Conservation (phyloP, 2,797 vertebrate species). For the Tarsius wallacei region DNA sequence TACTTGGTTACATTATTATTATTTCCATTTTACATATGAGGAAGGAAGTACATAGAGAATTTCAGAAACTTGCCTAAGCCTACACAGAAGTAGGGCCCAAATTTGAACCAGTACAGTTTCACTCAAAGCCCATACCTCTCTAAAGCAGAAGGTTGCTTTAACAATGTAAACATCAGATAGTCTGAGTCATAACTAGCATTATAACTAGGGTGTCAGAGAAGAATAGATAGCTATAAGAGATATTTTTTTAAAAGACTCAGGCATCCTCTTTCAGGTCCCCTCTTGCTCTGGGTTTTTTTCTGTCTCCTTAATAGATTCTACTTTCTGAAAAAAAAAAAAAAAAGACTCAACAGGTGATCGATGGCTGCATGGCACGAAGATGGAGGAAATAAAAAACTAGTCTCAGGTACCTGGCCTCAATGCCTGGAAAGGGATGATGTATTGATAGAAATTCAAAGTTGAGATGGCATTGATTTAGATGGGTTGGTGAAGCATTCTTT, state of each 20-base stretch:
- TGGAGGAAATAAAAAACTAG: neutral
- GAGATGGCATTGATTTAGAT: neutral
- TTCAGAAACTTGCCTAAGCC: constrained; percentile 9
- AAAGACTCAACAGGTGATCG: neutral
- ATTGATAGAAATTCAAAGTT: neutral
- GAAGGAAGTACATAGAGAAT: neutral
- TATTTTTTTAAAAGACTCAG: neutral
- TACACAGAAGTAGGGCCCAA: neutral
- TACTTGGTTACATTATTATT: neutral
- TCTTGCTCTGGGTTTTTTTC: too few relatives aligned
- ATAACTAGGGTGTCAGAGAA: neutral
- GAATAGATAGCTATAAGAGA: neutral
- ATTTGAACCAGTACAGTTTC: neutral
- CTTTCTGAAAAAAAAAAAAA: neutral
- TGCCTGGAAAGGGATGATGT: neutral
- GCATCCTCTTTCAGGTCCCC: too few relatives aligned
- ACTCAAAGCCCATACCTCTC: neutral
- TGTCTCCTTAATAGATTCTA: too few relatives aligned
- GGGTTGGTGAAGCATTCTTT: neutral
- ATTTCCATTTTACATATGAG: neutral
- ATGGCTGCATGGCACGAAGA: neutral
- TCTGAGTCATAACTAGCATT: neutral
- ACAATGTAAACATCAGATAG: neutral
- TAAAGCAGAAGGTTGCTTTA: neutral
- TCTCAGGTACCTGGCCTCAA: neutral